Evolutionary conservation across 2,113 vertebrate genomes (phyloP), one percentile per base, ranked within the genome.

Genomic region (Syngnathus typhle): DNA sequence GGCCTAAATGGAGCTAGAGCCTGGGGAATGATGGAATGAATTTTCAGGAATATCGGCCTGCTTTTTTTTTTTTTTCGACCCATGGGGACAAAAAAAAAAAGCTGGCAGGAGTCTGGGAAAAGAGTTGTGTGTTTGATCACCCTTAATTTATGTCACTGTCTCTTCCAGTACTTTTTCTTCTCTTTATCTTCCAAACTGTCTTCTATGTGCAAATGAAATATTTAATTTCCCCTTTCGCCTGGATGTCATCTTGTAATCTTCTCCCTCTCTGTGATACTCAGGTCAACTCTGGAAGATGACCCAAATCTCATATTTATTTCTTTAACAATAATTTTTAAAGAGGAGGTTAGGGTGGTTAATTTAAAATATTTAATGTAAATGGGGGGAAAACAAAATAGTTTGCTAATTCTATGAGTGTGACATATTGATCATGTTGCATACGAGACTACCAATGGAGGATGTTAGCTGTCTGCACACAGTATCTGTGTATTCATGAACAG

Each of bases 291-390:
- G 78, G 74, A 68, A 78, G 72, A 60, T 60, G 63, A 63, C 63
- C 71, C 37, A 37, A 8, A 37, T 76, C 68, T 74, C 62, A 49
- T 85, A 78, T 85, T 81, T 87, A 87, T 88, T 83, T 82, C 70
- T 76, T 68, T 71, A 43, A 32, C 60, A 59, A 66, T 38, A 18
- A 39, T 41, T 58, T 18, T 39, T 11, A 38, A 56, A 51, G 32
- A 51, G 23, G 12, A 23, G 51, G 43, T 65, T 2, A 19, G 27
- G 16, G 73, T 19, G 68, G 66, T 69, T 77, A 72, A 75, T 78
- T 84, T 82, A 75, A 74, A 63, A 68, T 67, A 68, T 68, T 62
- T 10, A 80, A 75, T 70, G 69, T 75, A 62, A 73, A 49, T 18
- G 36, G 27, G 27, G 27, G 27, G 2, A n/a, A 65, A 71, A n/a